Evolutionary conservation across 2,113 vertebrate genomes (phyloP).

Genomic region (Felis catus): F.catus_Fca126_mat1.0 CM031417.1:137444501-137445000

Average conservation of each 20-base stretch:
- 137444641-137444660: conserved; percentile 49
- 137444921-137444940: neutral
- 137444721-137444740: neutral
- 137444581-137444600: conserved; percentile 63
- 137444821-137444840: neutral
- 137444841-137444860: neutral
- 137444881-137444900: too few species aligned
- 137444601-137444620: conserved; percentile 64
- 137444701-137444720: conserved; percentile 33
- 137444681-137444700: neutral
- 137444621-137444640: conserved; percentile 56
- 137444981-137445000: neutral
- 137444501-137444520: conserved; percentile 70
- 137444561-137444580: conserved; percentile 74
- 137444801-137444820: neutral
- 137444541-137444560: conserved; percentile 74
- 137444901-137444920: neutral
- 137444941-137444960: neutral
- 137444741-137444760: neutral
- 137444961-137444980: neutral
- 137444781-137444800: neutral
- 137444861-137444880: too few species aligned
- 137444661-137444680: neutral
- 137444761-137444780: neutral
- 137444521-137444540: conserved; percentile 72